Percentiles rank a stretch among this genome's conserved stretches.
Evolutionary conservation across 2,797 vertebrate genomes (phyloP).

Genomic region (Xenopus petersii): DNA sequence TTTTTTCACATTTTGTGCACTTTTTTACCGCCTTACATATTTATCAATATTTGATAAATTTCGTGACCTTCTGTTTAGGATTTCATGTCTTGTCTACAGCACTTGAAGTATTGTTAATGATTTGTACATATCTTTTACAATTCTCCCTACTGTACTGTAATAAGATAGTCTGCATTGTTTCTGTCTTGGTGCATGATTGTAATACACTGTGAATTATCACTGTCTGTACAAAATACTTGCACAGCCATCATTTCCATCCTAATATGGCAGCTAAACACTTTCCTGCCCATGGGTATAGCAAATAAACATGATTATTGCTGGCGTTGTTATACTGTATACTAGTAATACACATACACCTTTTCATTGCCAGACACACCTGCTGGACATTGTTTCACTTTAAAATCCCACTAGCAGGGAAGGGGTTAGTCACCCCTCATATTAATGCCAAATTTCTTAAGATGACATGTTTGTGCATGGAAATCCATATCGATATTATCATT

Average conservation of each 20-base stretch:
- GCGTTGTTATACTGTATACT: slow-evolving; percentile 45
- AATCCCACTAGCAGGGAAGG: slow-evolving; percentile 12
- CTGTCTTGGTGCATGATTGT: slow-evolving; percentile 70
- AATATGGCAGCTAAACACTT: slow-evolving; percentile 55
- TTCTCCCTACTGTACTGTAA: slow-evolving; percentile 59
- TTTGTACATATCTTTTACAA: slow-evolving; percentile 65
- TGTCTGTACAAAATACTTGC: slow-evolving; percentile 61
- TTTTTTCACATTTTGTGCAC: slow-evolving; percentile 66
- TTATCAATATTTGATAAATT: slow-evolving; percentile 77
- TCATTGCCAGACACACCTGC: slow-evolving; percentile 37
- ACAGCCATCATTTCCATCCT: slow-evolving; percentile 51
- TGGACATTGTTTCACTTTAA: slow-evolving; percentile 2
- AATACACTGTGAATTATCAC: slow-evolving; percentile 59
- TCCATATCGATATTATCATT: slow-evolving; percentile 53
- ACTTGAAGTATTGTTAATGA: slow-evolving; percentile 60
- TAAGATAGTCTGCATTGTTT: slow-evolving; percentile 59
- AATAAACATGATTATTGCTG: slow-evolving; percentile 45
- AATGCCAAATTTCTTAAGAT: slow-evolving; percentile 49
- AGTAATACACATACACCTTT: slow-evolving; percentile 22
- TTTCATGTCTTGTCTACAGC: slow-evolving; percentile 64
- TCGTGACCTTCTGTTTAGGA: slow-evolving; percentile 64
- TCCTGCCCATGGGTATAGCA: slow-evolving; percentile 50
- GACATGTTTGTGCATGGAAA: slow-evolving; percentile 57
- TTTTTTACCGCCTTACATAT: slow-evolving; percentile 70
- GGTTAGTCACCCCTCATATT: slow-evolving; percentile 23